phyloP scores from a whole-genome alignment of 1,140 invertebrate genomes.

The Mylabris phalerata region DNA sequence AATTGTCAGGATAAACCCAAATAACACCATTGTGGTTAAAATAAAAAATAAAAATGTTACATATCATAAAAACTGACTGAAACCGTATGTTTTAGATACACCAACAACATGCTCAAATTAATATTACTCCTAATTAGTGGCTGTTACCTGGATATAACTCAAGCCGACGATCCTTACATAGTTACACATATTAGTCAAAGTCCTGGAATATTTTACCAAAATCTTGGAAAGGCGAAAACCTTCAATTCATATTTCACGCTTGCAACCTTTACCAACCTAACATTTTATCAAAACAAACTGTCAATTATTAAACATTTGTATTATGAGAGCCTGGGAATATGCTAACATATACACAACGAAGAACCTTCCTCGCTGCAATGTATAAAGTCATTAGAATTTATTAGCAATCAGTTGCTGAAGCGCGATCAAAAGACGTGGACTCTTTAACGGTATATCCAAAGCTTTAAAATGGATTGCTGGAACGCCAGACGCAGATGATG shows the following conservation, averaged over 20 bases:
- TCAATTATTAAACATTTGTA: too few species aligned
- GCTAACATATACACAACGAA: too few species aligned
- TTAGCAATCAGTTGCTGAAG: too few species aligned
- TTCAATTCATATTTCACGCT: not conserved
- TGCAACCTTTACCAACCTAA: not conserved
- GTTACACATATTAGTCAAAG: not conserved
- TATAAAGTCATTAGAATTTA: too few species aligned
- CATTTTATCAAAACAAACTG: not conserved
- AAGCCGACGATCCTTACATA: not conserved
- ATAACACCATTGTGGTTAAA: slow-evolving; percentile 1
- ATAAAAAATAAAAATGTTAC: slow-evolving; percentile 7
- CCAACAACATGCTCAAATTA: not conserved
- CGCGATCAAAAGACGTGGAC: too few species aligned
- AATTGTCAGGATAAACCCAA: slow-evolving; percentile 12
- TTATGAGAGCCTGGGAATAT: not conserved
- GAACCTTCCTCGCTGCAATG: too few species aligned
- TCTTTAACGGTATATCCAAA: too few species aligned
- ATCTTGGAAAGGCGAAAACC: not conserved
- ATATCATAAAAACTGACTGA: slow-evolving; percentile 7
- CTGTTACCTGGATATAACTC: not conserved
- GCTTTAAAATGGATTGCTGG: too few species aligned
- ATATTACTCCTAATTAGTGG: not conserved
- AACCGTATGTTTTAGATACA: slow-evolving; percentile 4
- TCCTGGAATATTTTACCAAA: not conserved
- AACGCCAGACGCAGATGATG: too few species aligned